These are phyloP conservation scores for Cheiracanthium punctorium DNA, from an alignment of 2,888 invertebrate species.

Conservation along the genomic window DNA sequence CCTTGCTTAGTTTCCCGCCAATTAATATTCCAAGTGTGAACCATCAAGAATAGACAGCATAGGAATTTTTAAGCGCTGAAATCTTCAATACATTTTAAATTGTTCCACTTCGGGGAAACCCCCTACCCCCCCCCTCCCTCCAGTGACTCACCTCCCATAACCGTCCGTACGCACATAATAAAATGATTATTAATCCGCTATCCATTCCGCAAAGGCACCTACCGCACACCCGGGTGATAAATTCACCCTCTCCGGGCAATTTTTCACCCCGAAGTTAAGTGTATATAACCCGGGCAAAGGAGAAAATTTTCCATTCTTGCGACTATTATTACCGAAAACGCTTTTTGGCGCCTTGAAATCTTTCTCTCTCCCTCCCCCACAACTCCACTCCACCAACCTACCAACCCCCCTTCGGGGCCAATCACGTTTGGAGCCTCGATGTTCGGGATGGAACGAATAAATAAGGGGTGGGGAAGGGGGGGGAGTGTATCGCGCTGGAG, in stretches of 20 bases:
- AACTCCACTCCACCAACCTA: too few relatives aligned
- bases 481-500: neutral
- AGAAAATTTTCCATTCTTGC: constrained; percentile 42
- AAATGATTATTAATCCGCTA: neutral
- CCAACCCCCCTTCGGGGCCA: constrained; percentile 28
- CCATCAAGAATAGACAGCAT: too few relatives aligned
- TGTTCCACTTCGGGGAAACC: too few relatives aligned
- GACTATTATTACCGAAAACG: constrained; percentile 49
- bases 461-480: neutral
- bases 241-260: constrained; percentile 16
- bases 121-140: too few relatives aligned
- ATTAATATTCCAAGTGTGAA: too few relatives aligned
- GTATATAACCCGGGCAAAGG: neutral
- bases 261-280: constrained; percentile 40
- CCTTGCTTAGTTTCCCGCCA: too few relatives aligned
- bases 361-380: neutral
- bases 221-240: neutral
- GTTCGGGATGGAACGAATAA: neutral
- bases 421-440: constrained; percentile 1
- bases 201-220: neutral
- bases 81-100: too few relatives aligned
- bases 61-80: too few relatives aligned
- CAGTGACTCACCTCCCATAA: neutral
- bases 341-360: constrained; percentile 52
- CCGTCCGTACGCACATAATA: neutral